Evolutionary conservation across 2,113 vertebrate genomes (phyloP).

Genomic region (Cariama cristata): DNA sequence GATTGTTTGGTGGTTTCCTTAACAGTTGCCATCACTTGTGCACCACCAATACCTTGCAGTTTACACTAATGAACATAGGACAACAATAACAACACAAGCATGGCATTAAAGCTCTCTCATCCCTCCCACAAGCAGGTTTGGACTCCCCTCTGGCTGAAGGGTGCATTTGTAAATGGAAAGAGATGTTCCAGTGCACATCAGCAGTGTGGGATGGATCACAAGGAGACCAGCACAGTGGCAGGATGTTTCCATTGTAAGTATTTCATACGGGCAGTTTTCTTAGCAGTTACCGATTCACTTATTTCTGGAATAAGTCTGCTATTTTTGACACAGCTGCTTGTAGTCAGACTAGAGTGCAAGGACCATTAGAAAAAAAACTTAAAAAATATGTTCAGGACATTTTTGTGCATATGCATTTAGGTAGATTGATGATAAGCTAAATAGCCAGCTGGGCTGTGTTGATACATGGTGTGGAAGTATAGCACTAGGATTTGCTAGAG

Average conservation of each 20-base stretch:
- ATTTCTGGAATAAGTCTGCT: neutral
- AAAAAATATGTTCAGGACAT: neutral
- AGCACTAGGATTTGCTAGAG: neutral
- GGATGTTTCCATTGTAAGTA: neutral
- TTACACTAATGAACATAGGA: neutral
- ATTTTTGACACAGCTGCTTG: neutral
- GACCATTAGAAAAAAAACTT: neutral
- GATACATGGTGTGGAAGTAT: fast-evolving
- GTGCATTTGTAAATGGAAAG: neutral
- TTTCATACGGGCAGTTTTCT: neutral
- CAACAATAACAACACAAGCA: too few species aligned
- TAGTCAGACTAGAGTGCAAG: neutral
- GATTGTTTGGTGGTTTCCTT: neutral
- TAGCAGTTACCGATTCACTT: neutral
- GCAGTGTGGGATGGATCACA: neutral
- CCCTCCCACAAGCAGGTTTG: neutral
- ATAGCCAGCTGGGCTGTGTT: neutral
- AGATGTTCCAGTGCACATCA: too few species aligned
- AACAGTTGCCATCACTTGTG: neutral
- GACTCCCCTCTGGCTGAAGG: neutral
- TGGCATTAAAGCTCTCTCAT: neutral
- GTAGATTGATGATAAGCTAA: neutral
- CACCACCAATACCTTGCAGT: neutral
- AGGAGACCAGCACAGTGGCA: neutral
- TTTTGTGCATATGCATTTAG: neutral